Conservation (phyloP, 1,140 invertebrate species). For the Pseudomyrmex gracilis region DNA sequence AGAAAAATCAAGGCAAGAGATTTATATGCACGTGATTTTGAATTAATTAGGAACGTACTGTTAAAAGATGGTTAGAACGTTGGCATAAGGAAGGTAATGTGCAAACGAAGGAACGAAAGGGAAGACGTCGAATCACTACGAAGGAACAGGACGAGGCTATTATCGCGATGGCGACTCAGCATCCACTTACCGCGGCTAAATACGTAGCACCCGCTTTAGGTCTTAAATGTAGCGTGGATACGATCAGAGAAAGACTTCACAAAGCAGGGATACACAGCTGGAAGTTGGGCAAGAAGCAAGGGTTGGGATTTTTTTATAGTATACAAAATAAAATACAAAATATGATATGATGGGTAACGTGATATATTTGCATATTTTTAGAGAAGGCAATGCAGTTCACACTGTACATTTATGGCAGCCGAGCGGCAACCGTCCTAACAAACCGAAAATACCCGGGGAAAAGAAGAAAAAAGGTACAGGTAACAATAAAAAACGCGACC, state of each 20-base stretch:
- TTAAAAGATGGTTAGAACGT: constrained; percentile 84
- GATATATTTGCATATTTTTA: constrained; percentile 58
- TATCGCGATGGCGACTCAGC: constrained; percentile 83
- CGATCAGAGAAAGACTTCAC: constrained; percentile 83
- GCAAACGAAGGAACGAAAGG: constrained; percentile 84
- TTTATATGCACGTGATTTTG: constrained; percentile 54
- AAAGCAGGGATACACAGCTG: constrained; percentile 85
- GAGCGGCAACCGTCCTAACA: constrained; percentile 83
- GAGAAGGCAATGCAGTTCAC: constrained; percentile 83
- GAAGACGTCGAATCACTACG: constrained; percentile 83
- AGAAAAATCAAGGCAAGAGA: constrained; percentile 21
- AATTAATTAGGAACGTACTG: constrained; percentile 81
- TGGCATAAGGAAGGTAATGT: constrained; percentile 85
- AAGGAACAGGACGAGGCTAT: constrained; percentile 84
- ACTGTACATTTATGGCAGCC: constrained; percentile 84
- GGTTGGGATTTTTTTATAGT: constrained; percentile 69
- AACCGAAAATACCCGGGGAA: constrained; percentile 76
- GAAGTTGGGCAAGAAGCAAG: constrained; percentile 84
- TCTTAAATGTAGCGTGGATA: constrained; percentile 84
- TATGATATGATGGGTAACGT: neutral
- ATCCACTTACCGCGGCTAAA: constrained; percentile 84
- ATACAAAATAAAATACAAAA: neutral
- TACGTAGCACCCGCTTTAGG: constrained; percentile 83
- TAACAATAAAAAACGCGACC: constrained; percentile 72
- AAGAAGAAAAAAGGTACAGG: constrained; percentile 75